phyloP scores from a whole-genome alignment of 2,797 vertebrate genomes.

The Pangasius krempfi region DNA sequence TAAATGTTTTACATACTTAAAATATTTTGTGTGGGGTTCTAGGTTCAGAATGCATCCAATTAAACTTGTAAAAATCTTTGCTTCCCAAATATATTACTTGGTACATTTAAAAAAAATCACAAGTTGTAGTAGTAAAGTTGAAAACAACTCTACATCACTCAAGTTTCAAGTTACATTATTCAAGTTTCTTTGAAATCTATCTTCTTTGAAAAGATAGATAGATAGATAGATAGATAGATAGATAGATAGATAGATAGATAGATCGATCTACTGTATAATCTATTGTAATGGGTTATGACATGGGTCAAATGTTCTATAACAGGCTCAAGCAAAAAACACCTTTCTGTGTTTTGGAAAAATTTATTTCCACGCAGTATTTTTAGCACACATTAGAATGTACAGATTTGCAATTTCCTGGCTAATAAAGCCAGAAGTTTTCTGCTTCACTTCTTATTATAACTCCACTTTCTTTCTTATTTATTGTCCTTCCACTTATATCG shows the following conservation, averaged over 20 bases:
- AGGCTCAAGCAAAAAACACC: not conserved
- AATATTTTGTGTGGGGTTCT: not conserved
- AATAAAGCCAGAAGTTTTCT: not conserved
- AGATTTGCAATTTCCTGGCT: not conserved
- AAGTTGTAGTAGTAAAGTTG: no score
- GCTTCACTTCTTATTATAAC: slow-evolving; percentile 22
- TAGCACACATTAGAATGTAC: not conserved
- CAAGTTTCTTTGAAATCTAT: no score
- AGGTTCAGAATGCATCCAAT: not conserved
- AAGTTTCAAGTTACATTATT: no score
- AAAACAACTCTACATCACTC: no score
- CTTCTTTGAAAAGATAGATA: no score
- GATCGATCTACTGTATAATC: no score
- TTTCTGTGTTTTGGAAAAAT: not conserved
- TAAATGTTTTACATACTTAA: not conserved
- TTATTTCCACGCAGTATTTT: not conserved
- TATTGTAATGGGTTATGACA: not conserved
- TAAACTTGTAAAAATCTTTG: not conserved
- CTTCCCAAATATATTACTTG: slow-evolving; percentile 4
- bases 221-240: not conserved
- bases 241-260: not conserved
- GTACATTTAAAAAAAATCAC: not conserved
- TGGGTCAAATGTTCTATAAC: not conserved
- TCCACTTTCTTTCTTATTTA: slow-evolving; percentile 10
- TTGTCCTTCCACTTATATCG: slow-evolving; percentile 4